Evolutionary conservation across 37 sponge, comb jelly and placozoan genomes (phyloP).

Genomic region (Tethya wilhelma): DNA sequence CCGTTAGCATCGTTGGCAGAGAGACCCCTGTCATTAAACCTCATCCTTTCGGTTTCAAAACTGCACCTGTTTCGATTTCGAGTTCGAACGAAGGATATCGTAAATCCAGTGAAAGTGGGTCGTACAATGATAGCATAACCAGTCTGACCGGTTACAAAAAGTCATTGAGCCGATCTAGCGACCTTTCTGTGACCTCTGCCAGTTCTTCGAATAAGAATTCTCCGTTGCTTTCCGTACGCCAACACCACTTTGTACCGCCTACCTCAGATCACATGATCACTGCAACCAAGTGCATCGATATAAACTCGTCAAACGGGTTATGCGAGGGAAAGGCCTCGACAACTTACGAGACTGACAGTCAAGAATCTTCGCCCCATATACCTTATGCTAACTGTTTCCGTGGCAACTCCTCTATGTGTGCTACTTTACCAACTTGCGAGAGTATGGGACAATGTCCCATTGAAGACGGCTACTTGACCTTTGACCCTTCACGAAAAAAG

Average conservation of each 20-base stretch:
- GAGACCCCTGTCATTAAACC: slow-evolving; percentile 41
- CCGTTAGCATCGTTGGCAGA: background rate
- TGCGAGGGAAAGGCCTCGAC: no score
- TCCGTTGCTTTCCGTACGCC: background rate
- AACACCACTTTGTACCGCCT: background rate
- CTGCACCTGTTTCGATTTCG: background rate
- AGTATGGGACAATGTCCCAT: slow-evolving; percentile 48
- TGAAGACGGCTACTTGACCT: background rate
- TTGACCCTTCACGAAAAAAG: slow-evolving; percentile 3
- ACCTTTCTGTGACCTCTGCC: background rate
- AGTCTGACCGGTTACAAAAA: background rate
- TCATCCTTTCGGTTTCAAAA: slow-evolving; percentile 57
- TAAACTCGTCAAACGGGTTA: background rate
- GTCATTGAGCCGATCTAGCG: slow-evolving; percentile 7
- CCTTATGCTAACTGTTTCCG: slow-evolving; percentile 19
- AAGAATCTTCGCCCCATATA: no score
- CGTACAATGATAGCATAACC: background rate
- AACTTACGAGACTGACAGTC: no score
- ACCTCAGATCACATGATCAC: background rate
- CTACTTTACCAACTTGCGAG: background rate
- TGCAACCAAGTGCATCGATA: background rate
- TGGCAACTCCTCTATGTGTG: background rate
- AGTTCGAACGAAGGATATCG: background rate
- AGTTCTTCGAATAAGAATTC: background rate
- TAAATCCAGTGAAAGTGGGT: slow-evolving; percentile 7